Evolutionary conservation across 2,113 vertebrate genomes (phyloP).

Genomic region (Phrynosoma platyrhinos): DNA sequence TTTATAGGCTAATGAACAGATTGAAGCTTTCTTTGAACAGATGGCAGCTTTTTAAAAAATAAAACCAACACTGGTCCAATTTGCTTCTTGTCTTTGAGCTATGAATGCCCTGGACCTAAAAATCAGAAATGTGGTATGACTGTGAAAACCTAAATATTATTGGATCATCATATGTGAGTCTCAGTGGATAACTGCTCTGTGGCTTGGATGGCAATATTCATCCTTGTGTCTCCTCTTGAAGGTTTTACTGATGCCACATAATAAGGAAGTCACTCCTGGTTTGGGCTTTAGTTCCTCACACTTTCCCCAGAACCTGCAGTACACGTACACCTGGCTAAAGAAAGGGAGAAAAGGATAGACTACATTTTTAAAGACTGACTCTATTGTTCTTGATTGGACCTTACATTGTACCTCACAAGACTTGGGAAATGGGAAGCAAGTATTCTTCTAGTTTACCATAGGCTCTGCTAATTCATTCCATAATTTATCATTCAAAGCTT

Average conservation of each 20-base stretch:
- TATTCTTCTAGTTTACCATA: not conserved
- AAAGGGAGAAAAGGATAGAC: not conserved
- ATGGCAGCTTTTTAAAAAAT: too few relatives aligned
- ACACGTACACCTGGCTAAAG: not conserved
- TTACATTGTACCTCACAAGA: not conserved
- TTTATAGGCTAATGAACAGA: too few relatives aligned
- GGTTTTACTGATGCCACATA: too few relatives aligned
- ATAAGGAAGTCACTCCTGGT: too few relatives aligned
- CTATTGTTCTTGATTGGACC: not conserved
- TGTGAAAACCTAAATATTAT: not conserved
- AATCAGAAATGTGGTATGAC: not conserved
- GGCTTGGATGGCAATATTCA: too few relatives aligned
- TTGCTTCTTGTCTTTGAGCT: not conserved
- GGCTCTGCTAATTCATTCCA: not conserved
- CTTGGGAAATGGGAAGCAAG: not conserved
- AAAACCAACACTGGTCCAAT: not conserved
- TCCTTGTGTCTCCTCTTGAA: too few relatives aligned
- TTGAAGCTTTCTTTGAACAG: too few relatives aligned
- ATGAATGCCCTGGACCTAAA: not conserved
- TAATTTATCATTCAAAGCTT: not conserved
- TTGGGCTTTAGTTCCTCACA: too few relatives aligned
- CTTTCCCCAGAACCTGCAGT: not conserved
- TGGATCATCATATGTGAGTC: not conserved
- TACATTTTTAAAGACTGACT: not conserved
- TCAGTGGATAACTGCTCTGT: too few relatives aligned